Evolutionary conservation across 1,140 invertebrate genomes (phyloP).

Genomic region (Chrysopa pallens): DNA sequence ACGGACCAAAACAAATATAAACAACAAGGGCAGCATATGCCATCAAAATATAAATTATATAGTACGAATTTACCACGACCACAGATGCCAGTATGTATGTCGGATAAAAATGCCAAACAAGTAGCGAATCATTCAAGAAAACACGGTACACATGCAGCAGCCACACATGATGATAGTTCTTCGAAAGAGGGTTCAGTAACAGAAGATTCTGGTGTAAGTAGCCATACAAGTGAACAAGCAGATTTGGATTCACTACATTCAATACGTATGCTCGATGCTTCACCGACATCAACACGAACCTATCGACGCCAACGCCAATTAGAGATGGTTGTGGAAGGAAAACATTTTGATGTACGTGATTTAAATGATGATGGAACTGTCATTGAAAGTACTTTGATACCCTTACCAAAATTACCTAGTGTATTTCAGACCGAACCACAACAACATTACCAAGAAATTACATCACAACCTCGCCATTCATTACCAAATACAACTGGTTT

Average conservation of each 20-base stretch:
- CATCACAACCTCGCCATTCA: slow-evolving; percentile 1
- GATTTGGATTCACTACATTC: slow-evolving; percentile 12
- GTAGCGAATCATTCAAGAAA: slow-evolving; percentile 35
- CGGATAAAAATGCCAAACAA: slow-evolving; percentile 57
- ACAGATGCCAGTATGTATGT: slow-evolving; percentile 43
- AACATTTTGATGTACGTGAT: slow-evolving; percentile 39
- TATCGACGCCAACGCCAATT: slow-evolving; percentile 29
- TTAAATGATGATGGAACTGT: slow-evolving; percentile 29
- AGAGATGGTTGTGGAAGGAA: slow-evolving; percentile 33
- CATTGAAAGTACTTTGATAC: slow-evolving; percentile 33
- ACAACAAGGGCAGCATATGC: slow-evolving; percentile 13
- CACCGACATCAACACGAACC: slow-evolving; percentile 14
- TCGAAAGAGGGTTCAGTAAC: slow-evolving; percentile 31
- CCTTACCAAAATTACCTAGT: slow-evolving; percentile 30
- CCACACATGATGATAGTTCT: slow-evolving; percentile 9
- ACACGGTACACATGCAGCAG: slow-evolving; percentile 17
- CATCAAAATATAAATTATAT: slow-evolving; percentile 49
- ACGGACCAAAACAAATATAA: slow-evolving; percentile 8
- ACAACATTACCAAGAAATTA: slow-evolving; percentile 6
- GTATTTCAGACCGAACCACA: slow-evolving; percentile 7
- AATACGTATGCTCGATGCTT: slow-evolving; percentile 19
- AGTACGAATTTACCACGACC: slow-evolving; percentile 51
- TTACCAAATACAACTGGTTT: slow-evolving; percentile 9
- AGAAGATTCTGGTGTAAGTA: slow-evolving; percentile 43
- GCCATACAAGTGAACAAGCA: slow-evolving; percentile 25